Percentiles rank a stretch among this genome's conserved stretches.
Evolutionary conservation across 1,140 invertebrate species (phyloP).

Genomic region (Drosophila prosaltans): DNA sequence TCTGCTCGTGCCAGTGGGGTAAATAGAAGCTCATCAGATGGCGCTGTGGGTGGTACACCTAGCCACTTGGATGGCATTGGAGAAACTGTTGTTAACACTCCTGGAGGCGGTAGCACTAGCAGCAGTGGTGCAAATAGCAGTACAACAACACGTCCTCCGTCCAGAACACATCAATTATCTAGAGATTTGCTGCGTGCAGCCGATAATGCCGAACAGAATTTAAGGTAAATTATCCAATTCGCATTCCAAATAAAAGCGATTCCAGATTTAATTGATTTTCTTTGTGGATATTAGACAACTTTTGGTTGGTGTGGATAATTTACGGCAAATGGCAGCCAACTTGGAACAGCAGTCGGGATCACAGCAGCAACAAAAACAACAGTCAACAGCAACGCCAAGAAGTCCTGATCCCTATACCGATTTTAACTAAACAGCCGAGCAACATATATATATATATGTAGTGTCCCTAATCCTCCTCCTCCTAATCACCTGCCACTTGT

Average conservation of each 20-base stretch:
- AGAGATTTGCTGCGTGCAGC: constrained; percentile 86
- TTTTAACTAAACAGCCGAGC: constrained; percentile 52
- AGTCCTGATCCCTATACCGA: constrained; percentile 73
- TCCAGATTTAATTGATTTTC: background rate
- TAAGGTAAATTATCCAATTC: constrained; percentile 83
- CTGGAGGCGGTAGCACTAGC: constrained; percentile 33
- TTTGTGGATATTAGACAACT: constrained; percentile 84
- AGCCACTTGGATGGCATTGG: constrained; percentile 51
- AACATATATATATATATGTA: constrained; percentile 23
- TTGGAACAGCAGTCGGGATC: constrained; percentile 53
- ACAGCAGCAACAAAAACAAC: constrained; percentile 44
- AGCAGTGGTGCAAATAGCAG: constrained; percentile 56
- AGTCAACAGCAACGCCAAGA: constrained; percentile 45
- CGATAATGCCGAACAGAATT: constrained; percentile 86
- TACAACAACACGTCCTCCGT: constrained; percentile 63
- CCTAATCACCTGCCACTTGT: background rate
- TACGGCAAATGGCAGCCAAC: constrained; percentile 84
- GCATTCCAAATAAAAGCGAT: no score
- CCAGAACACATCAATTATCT: constrained; percentile 72
- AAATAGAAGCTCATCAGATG: constrained; percentile 43
- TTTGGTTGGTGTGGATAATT: constrained; percentile 87
- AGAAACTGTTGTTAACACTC: constrained; percentile 35
- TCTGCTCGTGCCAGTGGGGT: constrained; percentile 81
- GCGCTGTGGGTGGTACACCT: constrained; percentile 34
- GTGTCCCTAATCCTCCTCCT: background rate